Conservation (phyloP, 2,888 invertebrate species). For the Gibbula magus region DNA sequence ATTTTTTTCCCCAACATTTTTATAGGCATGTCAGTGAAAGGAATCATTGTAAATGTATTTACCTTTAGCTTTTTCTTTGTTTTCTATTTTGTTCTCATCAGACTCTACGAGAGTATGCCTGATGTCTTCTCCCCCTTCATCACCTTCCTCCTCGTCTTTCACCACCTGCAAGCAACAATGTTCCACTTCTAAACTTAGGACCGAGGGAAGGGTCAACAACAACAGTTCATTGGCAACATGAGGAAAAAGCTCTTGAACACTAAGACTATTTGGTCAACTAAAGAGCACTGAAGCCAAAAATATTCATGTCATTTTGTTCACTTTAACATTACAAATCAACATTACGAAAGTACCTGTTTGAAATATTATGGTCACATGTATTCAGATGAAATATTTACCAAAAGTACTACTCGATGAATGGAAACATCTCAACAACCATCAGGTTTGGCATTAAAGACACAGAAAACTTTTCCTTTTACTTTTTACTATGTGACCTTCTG, state of each 20-base stretch:
- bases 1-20: too few relatives aligned
- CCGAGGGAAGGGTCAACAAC: not conserved
- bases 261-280: not conserved
- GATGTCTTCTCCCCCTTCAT: conserved; percentile 40
- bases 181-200: not conserved
- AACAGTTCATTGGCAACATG: not conserved
- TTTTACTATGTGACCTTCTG: too few relatives aligned
- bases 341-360: too few relatives aligned
- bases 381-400: too few relatives aligned
- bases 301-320: not conserved
- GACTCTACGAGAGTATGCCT: conserved; percentile 31
- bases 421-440: too few relatives aligned
- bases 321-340: not conserved
- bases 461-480: too few relatives aligned
- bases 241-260: not conserved
- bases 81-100: conserved; percentile 17
- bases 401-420: too few relatives aligned
- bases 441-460: too few relatives aligned
- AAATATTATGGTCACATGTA: too few relatives aligned
- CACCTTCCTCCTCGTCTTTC: conserved; percentile 28
- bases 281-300: too few relatives aligned
- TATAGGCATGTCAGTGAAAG: too few relatives aligned
- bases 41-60: too few relatives aligned
- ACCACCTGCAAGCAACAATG: conserved; percentile 9
- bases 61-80: conserved; percentile 36